A percentile compares a stretch with the other conserved stretches of the same genome.
Evolutionary conservation across 1,140 invertebrate species (phyloP).

Genomic region (Lordiphosa mommai): DNA sequence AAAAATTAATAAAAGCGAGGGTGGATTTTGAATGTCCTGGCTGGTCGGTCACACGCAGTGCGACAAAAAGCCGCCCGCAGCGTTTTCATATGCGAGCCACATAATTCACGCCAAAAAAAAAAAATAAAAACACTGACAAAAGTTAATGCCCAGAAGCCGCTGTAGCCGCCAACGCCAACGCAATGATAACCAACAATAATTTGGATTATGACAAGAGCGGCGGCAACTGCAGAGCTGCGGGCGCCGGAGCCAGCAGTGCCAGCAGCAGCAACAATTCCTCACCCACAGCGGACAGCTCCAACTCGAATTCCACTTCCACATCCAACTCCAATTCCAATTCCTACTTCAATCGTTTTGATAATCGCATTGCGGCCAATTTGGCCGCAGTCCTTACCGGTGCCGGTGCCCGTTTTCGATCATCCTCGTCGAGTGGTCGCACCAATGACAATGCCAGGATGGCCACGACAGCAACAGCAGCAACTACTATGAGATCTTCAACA

Average conservation of each 20-base stretch:
- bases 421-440: constrained; percentile 18
- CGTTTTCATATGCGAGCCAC: constrained; percentile 68
- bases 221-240: constrained; percentile 1
- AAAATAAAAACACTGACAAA: constrained; percentile 62
- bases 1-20: constrained; percentile 64
- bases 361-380: constrained; percentile 72
- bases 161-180: constrained; percentile 15
- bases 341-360: constrained; percentile 74
- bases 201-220: constrained; percentile 74
- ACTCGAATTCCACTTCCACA: constrained; percentile 17
- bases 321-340: constrained; percentile 41
- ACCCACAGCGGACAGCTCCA: constrained; percentile 52
- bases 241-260: constrained; percentile 31
- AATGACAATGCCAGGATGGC: constrained; percentile 41
- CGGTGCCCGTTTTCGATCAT: constrained; percentile 65
- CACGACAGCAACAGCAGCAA: not conserved
- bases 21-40: constrained; percentile 37
- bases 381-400: constrained; percentile 64
- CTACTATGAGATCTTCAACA: constrained; percentile 16
- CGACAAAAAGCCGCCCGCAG: constrained; percentile 73
- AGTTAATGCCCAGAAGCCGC: constrained; percentile 69
- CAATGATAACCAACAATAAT: constrained; percentile 79
- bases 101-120: constrained; percentile 47
- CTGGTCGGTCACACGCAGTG: constrained; percentile 58
- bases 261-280: constrained; percentile 71